Conservation (phyloP, 2,113 vertebrate species). For the Brachyhypopomus occidentalis region DNA sequence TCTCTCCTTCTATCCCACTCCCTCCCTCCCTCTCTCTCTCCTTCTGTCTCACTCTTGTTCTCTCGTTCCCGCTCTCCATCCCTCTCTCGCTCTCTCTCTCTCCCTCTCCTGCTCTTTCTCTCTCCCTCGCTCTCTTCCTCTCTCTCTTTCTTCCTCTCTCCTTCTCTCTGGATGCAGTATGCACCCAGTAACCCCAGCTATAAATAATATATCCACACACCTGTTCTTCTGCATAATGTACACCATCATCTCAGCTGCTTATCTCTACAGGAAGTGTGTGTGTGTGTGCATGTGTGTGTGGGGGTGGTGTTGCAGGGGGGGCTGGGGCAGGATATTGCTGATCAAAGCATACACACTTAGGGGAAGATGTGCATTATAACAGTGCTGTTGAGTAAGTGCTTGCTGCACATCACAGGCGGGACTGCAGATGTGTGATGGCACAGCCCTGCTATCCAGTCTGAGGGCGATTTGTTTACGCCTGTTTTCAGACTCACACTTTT, state of each 20-base stretch:
- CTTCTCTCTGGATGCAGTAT: constrained; percentile 32
- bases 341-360: constrained; percentile 16
- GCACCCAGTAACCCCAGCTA: constrained; percentile 48
- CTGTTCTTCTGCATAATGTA: constrained; percentile 45
- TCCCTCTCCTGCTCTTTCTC: constrained; percentile 30
- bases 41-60: constrained; percentile 4
- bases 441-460: neutral
- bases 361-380: constrained; percentile 4
- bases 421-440: neutral
- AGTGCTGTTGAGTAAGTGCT: neutral
- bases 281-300: constrained; percentile 24
- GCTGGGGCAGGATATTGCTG: neutral
- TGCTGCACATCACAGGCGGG: neutral
- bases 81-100: constrained; percentile 25
- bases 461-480: neutral
- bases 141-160: neutral
- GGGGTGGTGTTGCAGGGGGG: neutral
- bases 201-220: constrained; percentile 44
- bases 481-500: neutral
- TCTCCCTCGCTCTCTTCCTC: neutral
- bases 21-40: constrained; percentile 12
- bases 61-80: neutral
- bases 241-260: constrained; percentile 16
- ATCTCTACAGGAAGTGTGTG: constrained; percentile 16
- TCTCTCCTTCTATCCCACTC: neutral